Evolutionary conservation across 2,888 invertebrate genomes (phyloP), one percentile per base, ranked within the genome.

Genomic region (Pemphredon lugubris): DNA sequence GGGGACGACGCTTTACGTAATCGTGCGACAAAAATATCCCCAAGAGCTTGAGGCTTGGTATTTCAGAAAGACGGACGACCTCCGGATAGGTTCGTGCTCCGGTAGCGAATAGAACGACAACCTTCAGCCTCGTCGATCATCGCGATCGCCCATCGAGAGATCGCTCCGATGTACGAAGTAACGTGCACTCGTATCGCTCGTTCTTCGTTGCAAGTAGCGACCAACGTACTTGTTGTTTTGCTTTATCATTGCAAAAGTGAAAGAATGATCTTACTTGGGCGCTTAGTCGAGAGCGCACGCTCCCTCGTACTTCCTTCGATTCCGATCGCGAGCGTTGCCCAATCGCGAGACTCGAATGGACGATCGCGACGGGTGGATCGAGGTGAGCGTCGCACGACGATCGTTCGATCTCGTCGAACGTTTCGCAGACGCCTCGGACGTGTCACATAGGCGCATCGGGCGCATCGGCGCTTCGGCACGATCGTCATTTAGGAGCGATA

Each of bases 1-100:
- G 44, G 70, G 50, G 61, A 55, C 68, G 61, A 32, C 34, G 74
- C 68, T 85, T 87, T 86, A 86, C 84, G 86, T 85, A 86, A 86
- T 82, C 76, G 77, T 47, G 37, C 63, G 68, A 82, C 84, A 72
- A 81, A 85, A 86, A 87, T 87, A 85, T 74, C 83, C n/a, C n/a
- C 73, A 32, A 73, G 50, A 57, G 75, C 64, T n/a, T 48, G 61
- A 69, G 51, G 63, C 54, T 64, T 42, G 70, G 70, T 68, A 75
- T 78, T 81, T 81, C 79, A 30, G 67, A 80, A 78, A 78, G 66
- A 75, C 72, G 66, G 55, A 67, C 67, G 51, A 39, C 51, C 68
- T 69, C 65, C 37, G 44, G 59, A 72, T 60, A 42, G 65, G 66
- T 57, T 59, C 65, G 39, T 51, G 53, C 48, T 50, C 63, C 11